Percentiles rank a stretch among this genome's conserved stretches.
phyloP scores from a whole-genome alignment of 1,140 invertebrate genomes.

The Ganaspis sp. region DNA sequence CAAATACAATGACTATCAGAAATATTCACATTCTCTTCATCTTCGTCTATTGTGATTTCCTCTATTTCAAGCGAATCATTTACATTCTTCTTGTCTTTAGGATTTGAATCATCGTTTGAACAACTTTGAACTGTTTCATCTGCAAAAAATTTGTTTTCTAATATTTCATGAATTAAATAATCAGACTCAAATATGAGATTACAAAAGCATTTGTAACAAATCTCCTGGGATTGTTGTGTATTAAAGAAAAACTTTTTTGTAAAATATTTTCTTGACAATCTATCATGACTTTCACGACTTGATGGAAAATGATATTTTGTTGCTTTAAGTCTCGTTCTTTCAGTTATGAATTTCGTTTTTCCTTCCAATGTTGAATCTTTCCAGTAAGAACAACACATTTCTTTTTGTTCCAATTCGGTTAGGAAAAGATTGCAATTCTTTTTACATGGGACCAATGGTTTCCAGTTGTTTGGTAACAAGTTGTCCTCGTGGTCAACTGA shows the following conservation, averaged over 20 bases:
- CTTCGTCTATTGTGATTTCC: no score
- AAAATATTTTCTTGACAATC: not conserved
- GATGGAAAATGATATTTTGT: not conserved
- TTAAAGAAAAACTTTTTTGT: not conserved
- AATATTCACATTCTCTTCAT: no score
- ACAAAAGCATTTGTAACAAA: not conserved
- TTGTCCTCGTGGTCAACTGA: no score
- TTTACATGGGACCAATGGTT: not conserved
- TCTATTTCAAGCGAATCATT: no score
- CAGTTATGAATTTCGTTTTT: not conserved
- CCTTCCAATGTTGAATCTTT: not conserved
- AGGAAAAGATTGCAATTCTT: not conserved
- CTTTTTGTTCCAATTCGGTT: not conserved
- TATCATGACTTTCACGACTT: no score
- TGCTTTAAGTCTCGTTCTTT: not conserved
- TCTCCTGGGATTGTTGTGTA: not conserved
- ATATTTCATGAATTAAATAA: not conserved
- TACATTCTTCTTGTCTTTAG: no score
- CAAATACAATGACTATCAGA: not conserved
- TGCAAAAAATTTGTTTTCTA: not conserved
- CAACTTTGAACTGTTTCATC: no score
- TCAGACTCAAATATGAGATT: not conserved
- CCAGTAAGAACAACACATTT: not conserved
- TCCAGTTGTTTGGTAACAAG: not conserved
- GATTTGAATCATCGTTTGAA: no score